Percentiles rank a stretch among this genome's conserved stretches.
Conservation (phyloP, 2,888 invertebrate species). For the Brenthis daphne region DNA sequence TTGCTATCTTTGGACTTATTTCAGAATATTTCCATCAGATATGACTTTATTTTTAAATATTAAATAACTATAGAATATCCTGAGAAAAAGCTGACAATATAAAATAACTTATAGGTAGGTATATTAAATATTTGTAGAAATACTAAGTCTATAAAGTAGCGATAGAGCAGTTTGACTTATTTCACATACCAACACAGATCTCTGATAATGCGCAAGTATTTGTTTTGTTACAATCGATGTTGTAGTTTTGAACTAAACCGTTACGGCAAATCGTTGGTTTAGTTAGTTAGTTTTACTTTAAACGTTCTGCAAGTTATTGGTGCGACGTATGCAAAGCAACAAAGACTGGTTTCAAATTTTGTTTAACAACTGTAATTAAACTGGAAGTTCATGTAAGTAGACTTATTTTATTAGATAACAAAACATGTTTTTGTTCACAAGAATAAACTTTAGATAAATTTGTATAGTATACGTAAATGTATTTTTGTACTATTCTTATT, state of each 20-base stretch:
- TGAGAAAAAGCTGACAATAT: too few relatives aligned
- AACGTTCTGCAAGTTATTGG: conserved; percentile 18
- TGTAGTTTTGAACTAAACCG: conserved; percentile 24
- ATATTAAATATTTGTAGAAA: not conserved
- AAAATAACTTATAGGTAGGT: too few relatives aligned
- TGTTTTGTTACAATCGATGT: conserved; percentile 24
- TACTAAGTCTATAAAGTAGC: not conserved
- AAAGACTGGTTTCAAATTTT: conserved; percentile 8
- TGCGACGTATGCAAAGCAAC: conserved; percentile 2
- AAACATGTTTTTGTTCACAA: not conserved
- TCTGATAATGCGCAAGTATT: conserved; percentile 22
- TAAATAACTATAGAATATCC: too few relatives aligned
- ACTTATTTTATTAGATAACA: too few relatives aligned
- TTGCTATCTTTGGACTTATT: too few relatives aligned
- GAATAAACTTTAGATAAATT: conserved; percentile 25
- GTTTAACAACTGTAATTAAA: not conserved
- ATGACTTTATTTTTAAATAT: too few relatives aligned
- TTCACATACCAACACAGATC: conserved; percentile 12
- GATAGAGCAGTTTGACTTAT: conserved; percentile 10
- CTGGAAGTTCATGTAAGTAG: too few relatives aligned
- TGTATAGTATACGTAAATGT: too few relatives aligned
- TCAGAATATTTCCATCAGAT: too few relatives aligned
- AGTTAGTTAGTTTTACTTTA: conserved; percentile 22
- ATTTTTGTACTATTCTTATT: too few relatives aligned
- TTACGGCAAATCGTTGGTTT: conserved; percentile 24